Evolutionary conservation across 2,113 vertebrate genomes (phyloP), one percentile per base, ranked within the genome.

Genomic region (Oreocharis arfaki): DNA sequence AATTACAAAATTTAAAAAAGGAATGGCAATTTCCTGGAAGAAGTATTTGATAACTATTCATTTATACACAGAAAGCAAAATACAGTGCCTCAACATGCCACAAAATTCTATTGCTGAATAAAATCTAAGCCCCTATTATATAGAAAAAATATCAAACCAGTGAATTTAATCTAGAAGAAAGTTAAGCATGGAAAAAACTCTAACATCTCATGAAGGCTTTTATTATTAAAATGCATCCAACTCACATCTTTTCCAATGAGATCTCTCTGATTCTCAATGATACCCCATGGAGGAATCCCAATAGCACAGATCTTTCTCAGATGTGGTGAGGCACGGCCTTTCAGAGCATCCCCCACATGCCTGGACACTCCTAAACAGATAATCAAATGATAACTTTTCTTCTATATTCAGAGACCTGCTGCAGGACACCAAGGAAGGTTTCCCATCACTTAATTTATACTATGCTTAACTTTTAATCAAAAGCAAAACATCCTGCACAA

Each of bases 221-320:
- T 85, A 21, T 75, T 85, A 79, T 37, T 71, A 33, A 87, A 67
- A 88, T 16, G 8, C 9, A 39, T 56, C 47, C 39, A 94, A 97
- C 99, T 99, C 92, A 99, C 99, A 96, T 99, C 98, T 98, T 97
- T 98, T 94, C 99, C 99, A 76, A 99, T 97, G 32, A 99, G 98
- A 96, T 99, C 99, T 28, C 83, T 97, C 95, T 98, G 98, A 96
- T 99, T 99, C 96, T 99, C 99, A 90, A 99, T 99, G 92, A 98
- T 97, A 68, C 99, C 99, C 99, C 99, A 99, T 5, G 99, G 98
- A 59, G 98, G 98, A 87, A 99, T 98, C 64, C 99, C 99, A 68
- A 99, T 97, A 52, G 98, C 98, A 83, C 98, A 99, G 75, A 99
- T 99, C 96, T 99, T 99, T 87, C 98, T 98, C 91, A 99, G 95